phyloP scores from a whole-genome alignment of 2,888 invertebrate genomes.

The Chrysomela aeneicollis region DNA sequence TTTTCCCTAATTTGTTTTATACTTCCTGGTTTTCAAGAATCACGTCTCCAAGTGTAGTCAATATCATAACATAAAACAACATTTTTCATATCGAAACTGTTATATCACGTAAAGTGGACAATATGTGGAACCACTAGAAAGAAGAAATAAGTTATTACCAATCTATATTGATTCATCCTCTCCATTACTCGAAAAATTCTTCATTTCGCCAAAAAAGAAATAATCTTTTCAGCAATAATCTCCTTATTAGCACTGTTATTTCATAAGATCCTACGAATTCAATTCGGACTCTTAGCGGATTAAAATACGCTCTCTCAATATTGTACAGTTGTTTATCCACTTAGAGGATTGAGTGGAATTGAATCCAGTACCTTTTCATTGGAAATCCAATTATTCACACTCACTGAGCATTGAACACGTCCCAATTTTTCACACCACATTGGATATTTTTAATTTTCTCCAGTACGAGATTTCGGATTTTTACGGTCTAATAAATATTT shows the following conservation, averaged over 20 bases:
- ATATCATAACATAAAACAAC: too few species aligned
- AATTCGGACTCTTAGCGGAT: background rate
- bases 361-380: background rate
- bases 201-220: background rate
- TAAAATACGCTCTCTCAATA: background rate
- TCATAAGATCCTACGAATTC: background rate
- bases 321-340: background rate
- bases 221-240: background rate
- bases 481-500: background rate
- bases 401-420: background rate
- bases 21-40: too few species aligned
- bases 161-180: too few species aligned
- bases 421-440: background rate
- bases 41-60: too few species aligned
- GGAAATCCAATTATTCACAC: background rate
- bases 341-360: background rate
- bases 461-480: background rate
- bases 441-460: background rate
- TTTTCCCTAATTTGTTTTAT: too few species aligned
- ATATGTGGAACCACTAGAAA: too few species aligned
- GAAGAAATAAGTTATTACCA: too few species aligned
- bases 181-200: too few species aligned
- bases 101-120: too few species aligned
- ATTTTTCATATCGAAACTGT: too few species aligned
- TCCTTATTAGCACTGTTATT: background rate